Conservation (phyloP, 2,797 vertebrate species). For the Onychomys arenicola region DNA sequence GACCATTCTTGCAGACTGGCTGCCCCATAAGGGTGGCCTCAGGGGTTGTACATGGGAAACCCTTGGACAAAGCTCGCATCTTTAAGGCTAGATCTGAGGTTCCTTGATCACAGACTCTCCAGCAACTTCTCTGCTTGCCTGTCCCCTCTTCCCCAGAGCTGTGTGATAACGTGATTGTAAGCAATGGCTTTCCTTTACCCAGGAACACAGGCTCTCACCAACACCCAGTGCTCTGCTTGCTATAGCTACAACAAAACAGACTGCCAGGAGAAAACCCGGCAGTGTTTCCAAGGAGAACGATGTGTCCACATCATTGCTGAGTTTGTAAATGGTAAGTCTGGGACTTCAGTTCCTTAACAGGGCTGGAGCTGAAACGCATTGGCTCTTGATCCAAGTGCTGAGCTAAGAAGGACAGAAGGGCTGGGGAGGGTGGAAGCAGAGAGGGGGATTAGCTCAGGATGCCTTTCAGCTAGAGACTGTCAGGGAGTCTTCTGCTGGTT, state of each 20-base stretch:
- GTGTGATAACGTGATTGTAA: background rate
- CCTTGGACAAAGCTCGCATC: background rate
- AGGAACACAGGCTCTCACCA: background rate
- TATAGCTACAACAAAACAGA: accelerated
- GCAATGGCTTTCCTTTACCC: background rate
- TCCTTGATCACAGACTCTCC: accelerated
- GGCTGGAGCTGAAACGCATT: background rate
- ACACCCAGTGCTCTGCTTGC: background rate
- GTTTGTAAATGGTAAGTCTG: background rate
- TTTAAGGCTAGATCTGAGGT: background rate
- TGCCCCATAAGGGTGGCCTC: background rate
- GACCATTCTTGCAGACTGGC: background rate
- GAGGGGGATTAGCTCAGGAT: background rate
- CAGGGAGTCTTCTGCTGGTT: background rate
- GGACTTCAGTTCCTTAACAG: background rate
- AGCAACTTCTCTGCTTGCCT: background rate
- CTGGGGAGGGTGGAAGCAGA: background rate
- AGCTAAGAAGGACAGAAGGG: background rate
- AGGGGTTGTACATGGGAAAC: too few species aligned
- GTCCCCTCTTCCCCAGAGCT: too few species aligned
- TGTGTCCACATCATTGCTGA: slow-evolving; percentile 18
- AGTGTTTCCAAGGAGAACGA: background rate
- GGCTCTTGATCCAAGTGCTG: background rate
- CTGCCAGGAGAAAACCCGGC: accelerated
- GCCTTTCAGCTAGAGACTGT: background rate